Evolutionary conservation across 2,888 invertebrate species (phyloP).

Genomic region (Fragum fragum): DNA sequence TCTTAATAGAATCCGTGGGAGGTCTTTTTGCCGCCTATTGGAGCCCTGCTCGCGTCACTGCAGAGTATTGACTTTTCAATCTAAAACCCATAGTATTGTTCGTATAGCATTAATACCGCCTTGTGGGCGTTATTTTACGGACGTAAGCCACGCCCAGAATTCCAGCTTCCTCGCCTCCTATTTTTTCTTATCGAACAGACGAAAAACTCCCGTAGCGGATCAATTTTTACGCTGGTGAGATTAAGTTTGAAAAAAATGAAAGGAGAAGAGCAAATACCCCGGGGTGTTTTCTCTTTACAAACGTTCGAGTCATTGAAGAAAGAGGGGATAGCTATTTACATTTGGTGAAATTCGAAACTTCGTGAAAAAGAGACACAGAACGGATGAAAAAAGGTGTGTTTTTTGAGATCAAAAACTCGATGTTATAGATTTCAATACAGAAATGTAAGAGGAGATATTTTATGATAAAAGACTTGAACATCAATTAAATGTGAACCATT

Average conservation of each 20-base stretch:
- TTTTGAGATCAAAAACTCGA: constrained; percentile 14
- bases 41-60: not conserved
- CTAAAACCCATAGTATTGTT: constrained; percentile 6
- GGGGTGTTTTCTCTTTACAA: constrained; percentile 28
- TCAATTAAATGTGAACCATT: constrained; percentile 19
- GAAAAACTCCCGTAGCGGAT: constrained; percentile 7
- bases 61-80: not conserved
- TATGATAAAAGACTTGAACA: not conserved
- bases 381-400: constrained; percentile 11
- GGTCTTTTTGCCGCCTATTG: constrained; percentile 31
- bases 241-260: constrained; percentile 17
- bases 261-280: constrained; percentile 28
- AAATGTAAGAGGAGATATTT: constrained; percentile 13
- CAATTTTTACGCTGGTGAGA: constrained; percentile 27
- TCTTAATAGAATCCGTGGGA: constrained; percentile 28
- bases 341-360: constrained; percentile 22
- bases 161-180: not conserved
- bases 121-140: not conserved
- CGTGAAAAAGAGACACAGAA: constrained; percentile 8
- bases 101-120: not conserved
- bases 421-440: constrained; percentile 1
- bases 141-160: constrained; percentile 1
- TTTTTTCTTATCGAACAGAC: constrained; percentile 4
- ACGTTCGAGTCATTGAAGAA: constrained; percentile 23
- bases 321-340: constrained; percentile 28